Evolutionary conservation across 2,888 invertebrate genomes (phyloP), one percentile per base, ranked within the genome.

Genomic region (Thecocarcelia acutangulata): DNA sequence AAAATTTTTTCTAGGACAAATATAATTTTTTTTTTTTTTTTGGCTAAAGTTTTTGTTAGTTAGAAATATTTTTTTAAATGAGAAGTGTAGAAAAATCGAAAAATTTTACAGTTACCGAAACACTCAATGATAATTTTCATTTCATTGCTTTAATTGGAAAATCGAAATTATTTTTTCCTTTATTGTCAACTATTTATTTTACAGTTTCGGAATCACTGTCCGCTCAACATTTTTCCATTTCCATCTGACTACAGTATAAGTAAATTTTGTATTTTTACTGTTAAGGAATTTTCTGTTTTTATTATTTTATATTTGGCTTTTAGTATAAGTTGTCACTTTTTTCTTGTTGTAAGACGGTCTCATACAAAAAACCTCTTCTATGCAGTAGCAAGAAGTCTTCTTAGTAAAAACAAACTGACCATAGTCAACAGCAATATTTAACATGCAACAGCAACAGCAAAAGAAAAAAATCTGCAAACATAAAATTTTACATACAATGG

Each of bases 401-500:
- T 78, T 74, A 64, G 78, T 66, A 33, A 68, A 72, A 81, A 74
- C 63, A 80, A 66, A 82, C 78, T 82, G 82, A 82, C 82, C 82
- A 82, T 15, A 70, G 78, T 46, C 78, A 82, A 82, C 75, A 72
- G 28, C 28, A 44, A 17, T 3, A 59, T 42, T 46, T 42, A 59
- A 66, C 48, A 66, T 42, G 37, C 72, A 63, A 46, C 19, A 48
- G 37, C 72, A 63, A 46, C 19, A 48, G 12, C n/a, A 63, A 64
- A 52, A 37, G 8, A 11, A 64, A 56, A 33, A 37, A 9, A 59
- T 28, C 37, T 48, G 17, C 54, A 24, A 75, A 24, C 17, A 69
- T 42, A n/a, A 73, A 76, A 44, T 82, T 82, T 82, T 82, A 82
- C 82, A 82, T 82, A 82, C 82, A 82, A 82, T 82, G 82, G 73